A percentile compares a stretch with the other conserved stretches of the same genome.
Evolutionary conservation across 2,113 vertebrate species (phyloP).

Genomic region (Arenaria interpres): DNA sequence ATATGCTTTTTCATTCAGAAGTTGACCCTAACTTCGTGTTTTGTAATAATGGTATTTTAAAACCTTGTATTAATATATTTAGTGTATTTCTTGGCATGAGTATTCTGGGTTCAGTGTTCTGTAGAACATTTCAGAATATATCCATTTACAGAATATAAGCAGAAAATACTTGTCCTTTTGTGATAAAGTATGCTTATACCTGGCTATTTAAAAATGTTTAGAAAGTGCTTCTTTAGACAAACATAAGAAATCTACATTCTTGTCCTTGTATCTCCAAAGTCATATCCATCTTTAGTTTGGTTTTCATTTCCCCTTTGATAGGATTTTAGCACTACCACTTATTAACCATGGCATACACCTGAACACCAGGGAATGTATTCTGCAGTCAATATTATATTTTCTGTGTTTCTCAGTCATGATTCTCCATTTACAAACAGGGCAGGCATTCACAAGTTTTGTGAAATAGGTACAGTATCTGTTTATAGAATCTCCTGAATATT

Average conservation of each 20-base stretch:
- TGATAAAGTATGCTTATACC: neutral
- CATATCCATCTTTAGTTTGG: neutral
- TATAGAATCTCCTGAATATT: neutral
- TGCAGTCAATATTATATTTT: neutral
- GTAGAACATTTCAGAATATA: neutral
- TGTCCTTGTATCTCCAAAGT: neutral
- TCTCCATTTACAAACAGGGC: fast-evolving
- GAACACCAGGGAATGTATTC: neutral
- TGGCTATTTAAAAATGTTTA: neutral
- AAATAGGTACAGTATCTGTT: neutral
- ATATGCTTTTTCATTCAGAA: neutral
- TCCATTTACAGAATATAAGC: neutral
- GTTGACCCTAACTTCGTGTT: neutral
- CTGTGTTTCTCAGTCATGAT: neutral
- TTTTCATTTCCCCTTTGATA: neutral
- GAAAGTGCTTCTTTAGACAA: neutral
- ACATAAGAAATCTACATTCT: neutral
- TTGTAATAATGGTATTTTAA: neutral
- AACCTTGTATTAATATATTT: neutral
- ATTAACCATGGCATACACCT: neutral
- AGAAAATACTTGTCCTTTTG: neutral
- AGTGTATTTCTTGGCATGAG: neutral
- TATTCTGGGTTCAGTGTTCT: neutral
- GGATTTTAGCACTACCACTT: neutral
- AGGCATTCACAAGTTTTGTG: neutral